Evolutionary conservation across 2,888 invertebrate genomes (phyloP).

Genomic region (Luperina nickerlii): DNA sequence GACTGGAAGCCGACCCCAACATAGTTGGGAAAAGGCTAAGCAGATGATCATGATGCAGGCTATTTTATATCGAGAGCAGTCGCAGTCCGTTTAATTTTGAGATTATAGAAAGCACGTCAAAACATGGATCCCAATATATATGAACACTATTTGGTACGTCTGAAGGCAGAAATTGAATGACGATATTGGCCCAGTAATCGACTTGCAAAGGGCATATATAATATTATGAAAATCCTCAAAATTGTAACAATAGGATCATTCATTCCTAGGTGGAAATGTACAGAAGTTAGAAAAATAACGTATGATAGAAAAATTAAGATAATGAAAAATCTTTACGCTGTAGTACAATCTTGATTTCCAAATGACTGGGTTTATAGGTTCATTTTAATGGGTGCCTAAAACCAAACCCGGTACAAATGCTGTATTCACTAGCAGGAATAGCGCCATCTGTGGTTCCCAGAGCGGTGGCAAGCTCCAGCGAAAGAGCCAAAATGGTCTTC

Average conservation of each 20-base stretch:
- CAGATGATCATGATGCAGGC: not conserved
- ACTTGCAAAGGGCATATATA: not conserved
- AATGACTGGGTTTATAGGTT: not conserved
- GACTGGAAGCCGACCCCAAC: no score
- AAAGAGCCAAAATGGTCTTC: no score
- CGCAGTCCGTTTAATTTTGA: not conserved
- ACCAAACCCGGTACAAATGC: no score
- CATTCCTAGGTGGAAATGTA: not conserved
- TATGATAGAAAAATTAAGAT: not conserved
- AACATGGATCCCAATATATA: not conserved
- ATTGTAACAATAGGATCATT: not conserved
- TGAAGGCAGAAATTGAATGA: not conserved
- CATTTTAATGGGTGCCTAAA: no score
- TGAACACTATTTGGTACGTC: not conserved
- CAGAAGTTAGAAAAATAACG: not conserved
- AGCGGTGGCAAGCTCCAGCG: no score
- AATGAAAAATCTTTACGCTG: no score
- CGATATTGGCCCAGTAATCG: not conserved
- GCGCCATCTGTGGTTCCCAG: no score
- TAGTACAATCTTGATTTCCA: not conserved
- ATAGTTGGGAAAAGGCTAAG: no score
- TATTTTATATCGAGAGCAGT: not conserved
- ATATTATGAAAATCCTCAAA: not conserved
- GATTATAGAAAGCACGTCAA: not conserved
- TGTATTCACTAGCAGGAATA: no score